These are phyloP conservation scores for Tragelaphus scriptus DNA, from an alignment of 2,113 vertebrate genomes.

Conservation along the genomic window DNA sequence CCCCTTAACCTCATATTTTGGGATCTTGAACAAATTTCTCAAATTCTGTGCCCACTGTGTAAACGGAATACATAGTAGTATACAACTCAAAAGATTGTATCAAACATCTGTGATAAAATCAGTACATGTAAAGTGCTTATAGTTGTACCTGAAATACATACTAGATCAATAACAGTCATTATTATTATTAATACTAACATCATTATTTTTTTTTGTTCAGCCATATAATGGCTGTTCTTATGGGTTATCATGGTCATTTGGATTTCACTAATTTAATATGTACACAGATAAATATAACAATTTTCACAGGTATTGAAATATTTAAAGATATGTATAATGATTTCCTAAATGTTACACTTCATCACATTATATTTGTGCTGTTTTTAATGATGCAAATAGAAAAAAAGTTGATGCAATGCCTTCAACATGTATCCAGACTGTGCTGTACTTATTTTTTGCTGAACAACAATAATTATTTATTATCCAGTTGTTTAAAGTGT, in stretches of 20 bases:
- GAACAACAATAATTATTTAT: background rate
- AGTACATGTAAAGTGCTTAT: background rate
- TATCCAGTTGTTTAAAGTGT: background rate
- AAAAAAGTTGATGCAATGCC: background rate
- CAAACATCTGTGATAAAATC: background rate
- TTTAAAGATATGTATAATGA: slow-evolving; percentile 6
- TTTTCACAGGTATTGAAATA: background rate
- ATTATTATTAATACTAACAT: background rate
- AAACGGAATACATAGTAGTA: background rate
- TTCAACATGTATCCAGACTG: background rate
- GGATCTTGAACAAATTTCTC: background rate
- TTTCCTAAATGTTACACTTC: background rate
- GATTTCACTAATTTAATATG: background rate
- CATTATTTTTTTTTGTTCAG: background rate
- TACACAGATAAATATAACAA: background rate
- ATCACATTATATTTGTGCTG: background rate
- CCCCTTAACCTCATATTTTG: background rate
- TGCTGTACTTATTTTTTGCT: background rate
- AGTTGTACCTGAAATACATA: background rate
- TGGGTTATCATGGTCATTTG: background rate
- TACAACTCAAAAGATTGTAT: background rate
- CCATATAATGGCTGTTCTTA: background rate
- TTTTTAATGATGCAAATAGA: background rate
- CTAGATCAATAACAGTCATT: background rate
- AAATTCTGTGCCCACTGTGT: background rate